Conservation (phyloP, 1,140 invertebrate genomes). For the Sipha flava region DNA sequence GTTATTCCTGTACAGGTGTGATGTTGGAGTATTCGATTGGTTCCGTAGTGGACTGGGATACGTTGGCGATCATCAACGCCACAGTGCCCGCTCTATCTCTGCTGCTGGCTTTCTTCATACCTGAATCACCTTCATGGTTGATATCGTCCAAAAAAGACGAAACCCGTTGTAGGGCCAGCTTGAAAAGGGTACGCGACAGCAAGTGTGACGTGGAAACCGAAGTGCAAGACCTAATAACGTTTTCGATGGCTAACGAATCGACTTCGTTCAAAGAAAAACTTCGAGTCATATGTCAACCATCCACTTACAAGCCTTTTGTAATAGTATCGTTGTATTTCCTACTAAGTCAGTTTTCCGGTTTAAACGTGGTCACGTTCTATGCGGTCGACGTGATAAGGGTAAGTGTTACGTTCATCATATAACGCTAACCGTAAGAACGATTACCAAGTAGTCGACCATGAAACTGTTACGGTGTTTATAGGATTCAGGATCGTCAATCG, state of each 20-base stretch:
- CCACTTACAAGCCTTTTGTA: conserved; percentile 55
- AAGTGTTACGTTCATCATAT: not conserved
- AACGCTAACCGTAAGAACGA: not conserved
- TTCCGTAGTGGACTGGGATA: conserved; percentile 51
- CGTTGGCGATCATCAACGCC: conserved; percentile 52
- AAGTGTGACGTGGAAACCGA: conserved; percentile 56
- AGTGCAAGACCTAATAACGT: conserved; percentile 53
- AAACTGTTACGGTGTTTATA: conserved; percentile 39
- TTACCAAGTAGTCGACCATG: no score
- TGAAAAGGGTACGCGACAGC: conserved; percentile 52
- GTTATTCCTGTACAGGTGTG: conserved; percentile 38
- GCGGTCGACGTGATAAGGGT: conserved; percentile 64
- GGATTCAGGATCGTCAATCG: conserved; percentile 52
- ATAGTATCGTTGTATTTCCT: conserved; percentile 59
- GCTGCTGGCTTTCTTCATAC: conserved; percentile 53
- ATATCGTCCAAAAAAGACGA: conserved; percentile 54
- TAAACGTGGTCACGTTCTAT: conserved; percentile 71
- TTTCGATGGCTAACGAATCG: conserved; percentile 55
- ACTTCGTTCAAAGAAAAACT: conserved; percentile 48
- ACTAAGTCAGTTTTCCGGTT: conserved; percentile 64
- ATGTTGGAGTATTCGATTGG: conserved; percentile 54
- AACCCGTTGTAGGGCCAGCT: conserved; percentile 50
- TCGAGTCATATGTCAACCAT: conserved; percentile 51
- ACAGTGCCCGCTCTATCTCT: conserved; percentile 52
- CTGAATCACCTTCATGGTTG: conserved; percentile 64